Conservation (phyloP, 2,797 vertebrate species). For the Bufotes viridis region DNA sequence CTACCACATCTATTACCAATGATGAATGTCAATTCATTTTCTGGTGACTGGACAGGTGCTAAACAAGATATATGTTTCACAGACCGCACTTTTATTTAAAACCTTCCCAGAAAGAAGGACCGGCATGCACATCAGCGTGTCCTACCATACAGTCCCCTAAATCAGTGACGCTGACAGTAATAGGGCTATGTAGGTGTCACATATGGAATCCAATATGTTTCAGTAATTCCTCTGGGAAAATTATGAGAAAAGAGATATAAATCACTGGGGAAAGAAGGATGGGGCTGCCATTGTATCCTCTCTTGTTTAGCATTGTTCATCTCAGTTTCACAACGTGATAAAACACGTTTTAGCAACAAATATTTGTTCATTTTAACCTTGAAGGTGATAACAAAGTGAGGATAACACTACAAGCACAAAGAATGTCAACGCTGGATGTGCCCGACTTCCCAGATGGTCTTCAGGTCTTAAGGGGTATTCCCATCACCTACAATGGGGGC, state of each 20-base stretch:
- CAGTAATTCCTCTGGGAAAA: slow-evolving; percentile 7
- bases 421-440: background rate
- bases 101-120: background rate
- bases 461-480: background rate
- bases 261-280: slow-evolving; percentile 10
- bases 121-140: slow-evolving; percentile 10
- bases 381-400: slow-evolving; percentile 20
- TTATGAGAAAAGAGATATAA: slow-evolving; percentile 29
- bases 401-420: slow-evolving; percentile 8
- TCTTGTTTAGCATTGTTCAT: background rate
- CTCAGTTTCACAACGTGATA: background rate
- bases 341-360: background rate
- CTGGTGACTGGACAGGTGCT: slow-evolving; percentile 55
- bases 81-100: slow-evolving; percentile 52
- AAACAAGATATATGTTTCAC: slow-evolving; percentile 58
- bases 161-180: slow-evolving; percentile 45
- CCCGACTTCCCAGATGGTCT: background rate
- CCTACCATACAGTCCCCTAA: slow-evolving; percentile 27
- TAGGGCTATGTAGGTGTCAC: slow-evolving; percentile 38
- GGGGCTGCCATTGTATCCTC: background rate
- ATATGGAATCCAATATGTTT: slow-evolving; percentile 43
- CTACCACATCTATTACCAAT: slow-evolving; percentile 53
- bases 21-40: slow-evolving; percentile 57
- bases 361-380: slow-evolving; percentile 20
- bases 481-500: too few species aligned